Evolutionary conservation across 2,113 vertebrate genomes (phyloP), one percentile per base, ranked within the genome.

Genomic region (Oreocharis arfaki): DNA sequence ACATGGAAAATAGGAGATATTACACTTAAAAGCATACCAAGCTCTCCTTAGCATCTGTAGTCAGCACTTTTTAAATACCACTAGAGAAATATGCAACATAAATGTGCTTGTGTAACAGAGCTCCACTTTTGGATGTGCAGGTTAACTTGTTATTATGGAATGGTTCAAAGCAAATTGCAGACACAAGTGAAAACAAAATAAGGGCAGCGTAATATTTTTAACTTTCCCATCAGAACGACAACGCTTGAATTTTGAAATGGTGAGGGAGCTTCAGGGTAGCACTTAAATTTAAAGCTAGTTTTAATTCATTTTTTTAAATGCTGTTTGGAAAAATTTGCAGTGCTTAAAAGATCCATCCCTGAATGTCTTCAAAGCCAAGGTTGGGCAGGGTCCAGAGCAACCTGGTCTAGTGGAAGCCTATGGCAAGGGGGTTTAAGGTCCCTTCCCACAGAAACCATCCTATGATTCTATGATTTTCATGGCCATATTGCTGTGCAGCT

Each of bases 151-250:
- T 83, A 93, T 42, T 85, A 93, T 27, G n/a, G 57, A 39, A 65
- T 42, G 46, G 75, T 53, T 95, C 88, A 85, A 91, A 90, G 95
- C n/a, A 94, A 96, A 80, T 50, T 92, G 86, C 85, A 95, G 61
- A 53, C 55, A 79, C n/a, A 85, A 85, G 23, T 73, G 90, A 88
- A 97, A 95, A 83, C 9, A 5, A 86, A 93, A 88, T 80, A 84
- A 83, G 33, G 8, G 5, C 32, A 77, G 42, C 55, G 59, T 90
- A 83, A 24, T 57, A 69, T 68, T 91, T 87, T 93, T 37, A 83
- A 73, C n/a, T 94, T 53, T 92, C 50, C 18, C 75, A 76, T 35
- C n/a, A 47, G 41, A 95, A 95, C 47, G 21, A 33, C 37, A 69
- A 24, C 0, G 0, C 14, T 41, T 67, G 44, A 78, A 75, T 93